Evolutionary conservation across 2,888 invertebrate species (phyloP).

Genomic region (Melipona bicolor): DNA sequence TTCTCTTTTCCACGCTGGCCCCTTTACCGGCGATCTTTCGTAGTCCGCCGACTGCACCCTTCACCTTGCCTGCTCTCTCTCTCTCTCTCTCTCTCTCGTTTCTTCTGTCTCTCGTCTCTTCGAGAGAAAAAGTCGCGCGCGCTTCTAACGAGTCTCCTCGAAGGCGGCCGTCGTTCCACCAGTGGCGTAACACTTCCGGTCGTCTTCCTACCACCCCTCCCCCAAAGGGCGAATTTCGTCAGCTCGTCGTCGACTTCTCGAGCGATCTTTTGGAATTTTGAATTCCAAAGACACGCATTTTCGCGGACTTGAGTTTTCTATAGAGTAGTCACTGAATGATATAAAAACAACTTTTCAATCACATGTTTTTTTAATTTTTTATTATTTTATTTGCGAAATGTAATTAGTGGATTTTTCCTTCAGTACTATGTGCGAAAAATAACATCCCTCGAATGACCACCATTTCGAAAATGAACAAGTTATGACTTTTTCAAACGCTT

Average conservation of each 20-base stretch:
- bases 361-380: too few species aligned
- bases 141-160: slow-evolving; percentile 74
- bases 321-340: too few species aligned
- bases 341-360: too few species aligned
- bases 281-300: neutral
- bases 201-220: neutral
- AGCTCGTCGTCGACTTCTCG: neutral
- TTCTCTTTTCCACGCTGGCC: neutral
- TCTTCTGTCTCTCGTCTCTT: neutral
- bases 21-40: slow-evolving; percentile 18
- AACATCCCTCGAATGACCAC: too few species aligned
- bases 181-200: slow-evolving; percentile 53
- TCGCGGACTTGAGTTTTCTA: too few species aligned
- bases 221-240: neutral
- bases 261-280: neutral
- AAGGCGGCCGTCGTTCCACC: slow-evolving; percentile 49
- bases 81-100: neutral
- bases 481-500: too few species aligned
- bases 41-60: slow-evolving; percentile 29
- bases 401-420: too few species aligned
- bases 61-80: slow-evolving; percentile 12
- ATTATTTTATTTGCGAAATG: too few species aligned
- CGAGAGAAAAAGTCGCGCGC: slow-evolving; percentile 47
- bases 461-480: too few species aligned
- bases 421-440: too few species aligned